phyloP scores from a whole-genome alignment of 2,113 vertebrate genomes.

The Corythoichthys intestinalis region DNA sequence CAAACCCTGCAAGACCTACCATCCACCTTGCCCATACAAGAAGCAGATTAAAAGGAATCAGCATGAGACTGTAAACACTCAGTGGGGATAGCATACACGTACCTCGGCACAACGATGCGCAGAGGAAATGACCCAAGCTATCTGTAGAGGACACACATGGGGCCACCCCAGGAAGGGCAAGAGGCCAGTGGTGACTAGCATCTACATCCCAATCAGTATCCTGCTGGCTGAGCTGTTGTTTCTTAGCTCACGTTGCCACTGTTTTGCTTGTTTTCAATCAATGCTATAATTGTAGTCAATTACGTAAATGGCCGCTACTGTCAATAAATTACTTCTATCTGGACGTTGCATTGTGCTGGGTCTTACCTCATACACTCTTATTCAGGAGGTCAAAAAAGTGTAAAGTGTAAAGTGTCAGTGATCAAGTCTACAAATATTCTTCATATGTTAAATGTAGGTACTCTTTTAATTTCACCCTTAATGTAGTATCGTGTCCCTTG shows the following conservation, averaged over 20 bases:
- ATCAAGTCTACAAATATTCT: conserved; percentile 9
- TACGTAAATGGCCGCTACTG: conserved; percentile 31
- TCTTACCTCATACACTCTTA: background rate
- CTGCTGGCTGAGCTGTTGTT: conserved; percentile 49
- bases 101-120: conserved; percentile 44
- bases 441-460: conserved; percentile 4
- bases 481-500: background rate
- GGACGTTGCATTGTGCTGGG: conserved; percentile 38
- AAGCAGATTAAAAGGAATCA: conserved; percentile 94
- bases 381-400: background rate
- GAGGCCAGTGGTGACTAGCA: conserved; percentile 45
- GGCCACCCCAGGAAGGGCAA: conserved; percentile 67
- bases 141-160: conserved; percentile 45
- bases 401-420: background rate
- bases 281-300: conserved; percentile 37
- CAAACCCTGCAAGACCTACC: conserved; percentile 48
- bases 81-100: conserved; percentile 54
- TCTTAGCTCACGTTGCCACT: conserved; percentile 26
- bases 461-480: background rate
- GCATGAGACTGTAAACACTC: conserved; percentile 86
- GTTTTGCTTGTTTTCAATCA: conserved; percentile 58
- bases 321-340: conserved; percentile 43
- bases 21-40: conserved; percentile 66
- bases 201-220: conserved; percentile 60
- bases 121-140: conserved; percentile 57